phyloP scores from a whole-genome alignment of 1,140 invertebrate species.

The Neodiprion lecontei region DNA sequence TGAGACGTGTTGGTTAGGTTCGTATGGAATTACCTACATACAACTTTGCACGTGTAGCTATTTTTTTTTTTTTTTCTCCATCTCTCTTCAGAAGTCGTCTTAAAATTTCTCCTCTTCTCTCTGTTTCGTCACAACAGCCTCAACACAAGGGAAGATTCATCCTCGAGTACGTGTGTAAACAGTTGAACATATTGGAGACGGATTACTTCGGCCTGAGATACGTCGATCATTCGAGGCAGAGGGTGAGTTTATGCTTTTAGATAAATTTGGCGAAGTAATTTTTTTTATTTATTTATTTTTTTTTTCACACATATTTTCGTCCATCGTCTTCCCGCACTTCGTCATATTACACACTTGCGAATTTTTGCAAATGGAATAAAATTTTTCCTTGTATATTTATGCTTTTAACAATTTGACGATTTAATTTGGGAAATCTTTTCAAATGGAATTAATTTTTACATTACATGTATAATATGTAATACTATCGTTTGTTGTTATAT shows the following conservation, averaged over 20 bases:
- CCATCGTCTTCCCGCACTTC: constrained; percentile 5
- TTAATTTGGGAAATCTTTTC: too few species aligned
- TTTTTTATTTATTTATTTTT: constrained; percentile 17
- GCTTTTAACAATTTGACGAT: too few species aligned
- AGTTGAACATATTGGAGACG: constrained; percentile 93
- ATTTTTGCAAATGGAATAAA: too few species aligned
- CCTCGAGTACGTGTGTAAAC: constrained; percentile 91
- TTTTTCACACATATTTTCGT: constrained; percentile 4
- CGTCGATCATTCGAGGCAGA: constrained; percentile 90
- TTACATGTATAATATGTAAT: too few species aligned
- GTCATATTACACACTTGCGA: background rate
- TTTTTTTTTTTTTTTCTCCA: too few species aligned
- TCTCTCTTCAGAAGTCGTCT: too few species aligned
- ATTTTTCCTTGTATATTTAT: too few species aligned
- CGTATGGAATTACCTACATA: too few species aligned
- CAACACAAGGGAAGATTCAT: constrained; percentile 93
- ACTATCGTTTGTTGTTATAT: too few species aligned
- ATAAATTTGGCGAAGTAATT: background rate
- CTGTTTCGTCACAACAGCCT: constrained; percentile 70
- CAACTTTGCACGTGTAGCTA: too few species aligned
- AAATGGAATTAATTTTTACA: too few species aligned
- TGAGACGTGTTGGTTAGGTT: too few species aligned
- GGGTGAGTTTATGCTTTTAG: constrained; percentile 69
- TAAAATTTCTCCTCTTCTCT: background rate
- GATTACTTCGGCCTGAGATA: constrained; percentile 97